A percentile compares a stretch with the other conserved stretches of the same genome.
These are phyloP conservation scores for Chrysocyon brachyurus DNA, from an alignment of 2,797 vertebrate genomes.

Conservation along the genomic window DNA sequence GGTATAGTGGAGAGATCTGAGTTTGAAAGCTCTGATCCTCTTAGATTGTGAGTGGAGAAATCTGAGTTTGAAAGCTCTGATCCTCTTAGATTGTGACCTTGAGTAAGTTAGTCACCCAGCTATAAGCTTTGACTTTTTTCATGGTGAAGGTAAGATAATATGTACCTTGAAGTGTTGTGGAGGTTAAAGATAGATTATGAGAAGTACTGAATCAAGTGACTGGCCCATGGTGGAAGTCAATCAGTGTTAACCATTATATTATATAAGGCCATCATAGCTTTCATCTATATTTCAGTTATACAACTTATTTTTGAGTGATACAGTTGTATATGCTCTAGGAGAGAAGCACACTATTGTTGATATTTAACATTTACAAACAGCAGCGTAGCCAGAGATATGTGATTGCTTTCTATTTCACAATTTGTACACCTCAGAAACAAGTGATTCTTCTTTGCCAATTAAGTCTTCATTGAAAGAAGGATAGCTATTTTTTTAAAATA, in stretches of 20 bases:
- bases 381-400: neutral
- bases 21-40: neutral
- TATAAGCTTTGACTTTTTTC: neutral
- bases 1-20: neutral
- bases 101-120: neutral
- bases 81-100: neutral
- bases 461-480: neutral
- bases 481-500: neutral
- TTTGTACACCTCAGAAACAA: neutral
- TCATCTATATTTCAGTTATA: neutral
- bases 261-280: neutral
- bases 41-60: neutral
- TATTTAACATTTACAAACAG: slow-evolving; percentile 47
- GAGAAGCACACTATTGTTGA: neutral
- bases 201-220: neutral
- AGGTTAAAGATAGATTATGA: neutral
- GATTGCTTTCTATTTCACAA: neutral
- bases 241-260: neutral
- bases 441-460: neutral
- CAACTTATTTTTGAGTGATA: neutral
- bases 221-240: neutral
- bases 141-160: neutral
- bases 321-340: neutral
- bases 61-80: neutral
- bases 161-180: neutral